These are phyloP conservation scores for Centropus unirufus DNA, from an alignment of 2,113 vertebrate genomes.

Conservation along the genomic window DNA sequence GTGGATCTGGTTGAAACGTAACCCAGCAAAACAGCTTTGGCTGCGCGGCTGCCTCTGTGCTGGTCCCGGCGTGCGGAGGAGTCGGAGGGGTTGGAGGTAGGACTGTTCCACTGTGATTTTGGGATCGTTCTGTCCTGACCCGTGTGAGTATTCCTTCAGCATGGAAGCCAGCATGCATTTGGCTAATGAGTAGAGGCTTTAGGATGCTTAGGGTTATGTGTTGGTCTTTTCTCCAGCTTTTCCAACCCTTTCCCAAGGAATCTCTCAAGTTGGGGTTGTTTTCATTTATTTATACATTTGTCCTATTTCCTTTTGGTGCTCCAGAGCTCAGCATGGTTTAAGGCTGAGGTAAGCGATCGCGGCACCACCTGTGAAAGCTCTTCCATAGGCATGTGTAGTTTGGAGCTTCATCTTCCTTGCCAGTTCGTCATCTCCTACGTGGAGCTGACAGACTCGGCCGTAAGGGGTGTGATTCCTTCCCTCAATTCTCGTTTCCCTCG, in stretches of 20 bases:
- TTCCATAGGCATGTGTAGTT: fast-evolving
- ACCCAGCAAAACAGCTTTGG: not conserved
- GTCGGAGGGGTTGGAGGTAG: not conserved
- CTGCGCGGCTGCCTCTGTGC: not conserved
- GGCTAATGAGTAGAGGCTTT: not conserved
- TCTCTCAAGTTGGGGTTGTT: not conserved
- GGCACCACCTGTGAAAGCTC: not conserved
- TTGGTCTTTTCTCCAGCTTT: not conserved
- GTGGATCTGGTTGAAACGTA: too few relatives aligned
- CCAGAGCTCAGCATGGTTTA: not conserved
- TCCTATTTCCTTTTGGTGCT: not conserved
- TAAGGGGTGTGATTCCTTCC: not conserved
- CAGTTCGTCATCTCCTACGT: fast-evolving
- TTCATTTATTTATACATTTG: not conserved
- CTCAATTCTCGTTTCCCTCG: not conserved
- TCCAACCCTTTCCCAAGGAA: not conserved
- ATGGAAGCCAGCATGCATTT: fast-evolving
- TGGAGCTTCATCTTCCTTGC: not conserved
- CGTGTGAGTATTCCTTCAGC: fast-evolving
- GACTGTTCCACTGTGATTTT: not conserved
- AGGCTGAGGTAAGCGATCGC: not conserved
- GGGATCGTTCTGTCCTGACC: not conserved
- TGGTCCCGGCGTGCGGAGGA: not conserved
- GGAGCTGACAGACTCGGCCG: not conserved
- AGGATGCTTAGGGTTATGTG: fast-evolving